Base-by-base conservation (phyloP, 1,140 invertebrate genomes). In the Trypoxylus dichotomus region DNA sequence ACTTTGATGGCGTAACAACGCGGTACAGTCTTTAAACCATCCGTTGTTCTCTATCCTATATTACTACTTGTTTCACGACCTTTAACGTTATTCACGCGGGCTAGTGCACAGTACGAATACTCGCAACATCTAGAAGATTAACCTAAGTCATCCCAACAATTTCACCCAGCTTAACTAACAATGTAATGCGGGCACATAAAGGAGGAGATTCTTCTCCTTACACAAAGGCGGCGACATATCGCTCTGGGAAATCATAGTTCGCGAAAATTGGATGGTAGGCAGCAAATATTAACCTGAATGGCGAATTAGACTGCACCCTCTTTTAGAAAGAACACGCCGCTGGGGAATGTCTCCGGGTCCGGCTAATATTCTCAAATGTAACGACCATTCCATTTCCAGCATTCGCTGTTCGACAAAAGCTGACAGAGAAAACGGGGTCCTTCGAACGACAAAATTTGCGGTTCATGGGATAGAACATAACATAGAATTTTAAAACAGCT, bases 311-410 rank as follows among this genome's bases (percentile, higher is more conserved):
- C 60, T 68, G 60, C 60, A 68, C 60, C 60, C 60, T 68, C 60
- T 68, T 68, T 27, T 24, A 13, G 24, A 29, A 24, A 54, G 47
- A 68, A 68, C 60, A 68, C 60, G 60, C 8, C 60, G 24, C 60
- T 25, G 60, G 60, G 60, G 60, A 68, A 68, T 68, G 60, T 68
- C 60, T 27, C 60, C 60, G 60, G 60, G 60, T 68, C 60, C 19
- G 60, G 60, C 60, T 68, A 68, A 68, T 68, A 68, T 68, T 68
- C 60, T 68, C 60, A 68, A 68, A 68, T 68, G 60, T 68, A 68
- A 68, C 60, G 60, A 29, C 24, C 60, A 24, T 68, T 68, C 60
- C 24, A 68, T 68, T 68, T 68, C 60, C 60, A 29, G 1, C 27
- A 68, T 68, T 2, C 60, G 6, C 47, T 13, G 19, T 68, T 68